Base-by-base conservation (phyloP, 2,113 vertebrate genomes). In the Neogobius melanostomus region DNA sequence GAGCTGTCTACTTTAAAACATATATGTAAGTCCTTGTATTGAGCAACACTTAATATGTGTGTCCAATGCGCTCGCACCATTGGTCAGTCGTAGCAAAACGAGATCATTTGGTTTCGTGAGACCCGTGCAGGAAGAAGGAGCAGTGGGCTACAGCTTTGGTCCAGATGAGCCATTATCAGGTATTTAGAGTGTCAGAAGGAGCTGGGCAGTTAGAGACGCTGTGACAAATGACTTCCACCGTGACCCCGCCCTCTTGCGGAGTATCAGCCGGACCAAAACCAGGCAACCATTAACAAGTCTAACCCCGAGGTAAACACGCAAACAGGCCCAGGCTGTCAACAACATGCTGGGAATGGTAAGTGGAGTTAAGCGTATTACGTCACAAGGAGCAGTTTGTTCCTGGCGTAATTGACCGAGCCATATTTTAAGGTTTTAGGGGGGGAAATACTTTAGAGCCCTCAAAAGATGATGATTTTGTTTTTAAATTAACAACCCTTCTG, bases 91-190 rank as follows among this genome's bases (percentile, higher is more conserved):
- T 5, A 10, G 59, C 59, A 61, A 61, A 21, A 61, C 42, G 44
- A 6, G 14, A 5, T n/a, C 4, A 44, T 44, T n/a, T n/a, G 15
- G 2, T 59, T 59, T 59, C 28, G 12, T 59, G 56, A 42, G 56
- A 59, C 56, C 56, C 14, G 28, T 7, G 42, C 42, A 63, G 44
- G 46, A 46, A 68, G 66, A 71, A 53, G 7, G 15, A 54, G 42
- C 60, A n/a, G 15, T 54, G 57, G 70, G 46, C 51, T 80, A 72
- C 83, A 87, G 81, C 84, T 89, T 89, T 80, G 36, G 72, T 75
- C 86, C 86, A 87, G 79, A 86, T 87, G 86, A 85, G 69, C 84
- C 66, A 84, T 87, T 85, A 85, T 83, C 66, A 78, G 73, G 83
- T 82, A 80, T 82, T 88, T 85, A 85, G 28, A 68, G 72, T 82